Evolutionary conservation across 2,113 vertebrate genomes (phyloP).

Genomic region (Toxotes chatareus): DNA sequence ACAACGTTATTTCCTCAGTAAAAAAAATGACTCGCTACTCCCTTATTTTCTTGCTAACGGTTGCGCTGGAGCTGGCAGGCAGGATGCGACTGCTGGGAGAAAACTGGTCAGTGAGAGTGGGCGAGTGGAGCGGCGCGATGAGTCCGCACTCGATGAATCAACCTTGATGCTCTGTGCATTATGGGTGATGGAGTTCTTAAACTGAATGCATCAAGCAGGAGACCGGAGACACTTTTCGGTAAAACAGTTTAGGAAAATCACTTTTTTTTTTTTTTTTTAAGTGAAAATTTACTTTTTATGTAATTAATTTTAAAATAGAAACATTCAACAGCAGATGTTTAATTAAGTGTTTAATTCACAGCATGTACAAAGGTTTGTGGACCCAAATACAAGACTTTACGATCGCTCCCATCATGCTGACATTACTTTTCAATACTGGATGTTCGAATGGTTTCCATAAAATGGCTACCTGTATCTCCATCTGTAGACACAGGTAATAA

Average conservation of each 20-base stretch:
- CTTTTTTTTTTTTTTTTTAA: no score
- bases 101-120: constrained; percentile 32
- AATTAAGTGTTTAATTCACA: no score
- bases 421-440: background rate
- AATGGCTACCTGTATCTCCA: background rate
- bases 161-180: constrained; percentile 25
- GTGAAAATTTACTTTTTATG: no score
- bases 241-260: no score
- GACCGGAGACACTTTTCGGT: no score
- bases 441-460: background rate
- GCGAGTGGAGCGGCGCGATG: constrained; percentile 19
- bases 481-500: background rate
- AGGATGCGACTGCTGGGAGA: constrained; percentile 56
- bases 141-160: constrained; percentile 32
- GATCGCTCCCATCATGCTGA: background rate
- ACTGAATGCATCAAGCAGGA: no score
- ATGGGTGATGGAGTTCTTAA: constrained; percentile 63
- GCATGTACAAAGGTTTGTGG: no score
- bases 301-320: no score
- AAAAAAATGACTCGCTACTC: constrained; percentile 11
- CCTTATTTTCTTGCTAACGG: constrained; percentile 61
- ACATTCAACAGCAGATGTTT: no score
- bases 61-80: constrained; percentile 21
- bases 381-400: background rate
- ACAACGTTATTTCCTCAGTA: background rate